Percentiles rank a stretch among this genome's conserved stretches.
Conservation (phyloP, 1,140 invertebrate genomes). For the Diabrotica virgifera region DNA sequence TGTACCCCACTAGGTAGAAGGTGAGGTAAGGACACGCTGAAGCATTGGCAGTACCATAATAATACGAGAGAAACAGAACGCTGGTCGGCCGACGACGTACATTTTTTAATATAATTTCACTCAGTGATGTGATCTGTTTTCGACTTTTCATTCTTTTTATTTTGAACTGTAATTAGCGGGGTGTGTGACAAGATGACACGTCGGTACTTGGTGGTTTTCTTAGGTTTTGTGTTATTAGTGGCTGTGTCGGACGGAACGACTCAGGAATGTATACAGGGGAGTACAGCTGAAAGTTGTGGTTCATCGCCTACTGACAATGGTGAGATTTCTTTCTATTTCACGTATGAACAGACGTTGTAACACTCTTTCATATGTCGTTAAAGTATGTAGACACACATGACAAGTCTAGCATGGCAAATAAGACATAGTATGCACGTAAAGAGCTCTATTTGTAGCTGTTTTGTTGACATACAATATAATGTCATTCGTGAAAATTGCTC, state of each 20-base stretch:
- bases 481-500: no score
- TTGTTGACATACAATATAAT: no score
- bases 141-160: neutral
- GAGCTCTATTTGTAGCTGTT: no score
- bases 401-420: no score
- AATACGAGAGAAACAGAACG: constrained; percentile 2
- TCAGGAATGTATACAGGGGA: constrained; percentile 20
- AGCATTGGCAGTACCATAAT: constrained; percentile 6
- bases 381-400: no score
- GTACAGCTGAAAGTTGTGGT: constrained; percentile 16
- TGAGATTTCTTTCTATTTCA: neutral
- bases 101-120: constrained; percentile 9
- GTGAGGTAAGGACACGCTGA: constrained; percentile 7
- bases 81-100: neutral
- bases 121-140: constrained; percentile 19
- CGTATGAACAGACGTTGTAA: no score
- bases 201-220: constrained; percentile 6
- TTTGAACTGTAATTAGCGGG: neutral
- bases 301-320: constrained; percentile 17
- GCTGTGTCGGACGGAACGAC: constrained; percentile 12
- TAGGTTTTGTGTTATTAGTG: constrained; percentile 15
- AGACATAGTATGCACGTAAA: no score
- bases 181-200: constrained; percentile 10
- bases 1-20: constrained; percentile 20
- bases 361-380: no score